These are phyloP conservation scores for Philhelius pedissequus DNA, from an alignment of 2,888 invertebrate genomes.

Conservation along the genomic window DNA sequence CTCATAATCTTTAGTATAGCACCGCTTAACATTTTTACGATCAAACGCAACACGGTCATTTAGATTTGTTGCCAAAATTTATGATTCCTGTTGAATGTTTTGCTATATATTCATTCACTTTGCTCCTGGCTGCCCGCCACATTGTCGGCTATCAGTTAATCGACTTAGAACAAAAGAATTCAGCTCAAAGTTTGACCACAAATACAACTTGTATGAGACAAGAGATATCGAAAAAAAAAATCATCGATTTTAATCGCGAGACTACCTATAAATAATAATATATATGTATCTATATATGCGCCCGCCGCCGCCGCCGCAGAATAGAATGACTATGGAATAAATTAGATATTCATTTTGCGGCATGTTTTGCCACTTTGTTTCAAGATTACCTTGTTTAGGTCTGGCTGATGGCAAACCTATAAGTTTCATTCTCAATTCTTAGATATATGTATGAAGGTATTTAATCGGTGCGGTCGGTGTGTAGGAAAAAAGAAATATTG, in stretches of 20 bases:
- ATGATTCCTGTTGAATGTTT: not conserved
- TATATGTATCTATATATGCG: too few species aligned
- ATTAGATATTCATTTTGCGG: not conserved
- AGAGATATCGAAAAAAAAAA: not conserved
- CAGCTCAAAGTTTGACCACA: slow-evolving; percentile 1
- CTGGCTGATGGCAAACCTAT: not conserved
- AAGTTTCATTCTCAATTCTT: not conserved
- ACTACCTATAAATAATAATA: slow-evolving; percentile 1
- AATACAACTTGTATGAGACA: not conserved
- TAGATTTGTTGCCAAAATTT: slow-evolving; percentile 20
- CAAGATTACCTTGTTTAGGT: not conserved
- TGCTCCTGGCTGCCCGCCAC: not conserved
- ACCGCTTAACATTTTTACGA: slow-evolving; percentile 18
- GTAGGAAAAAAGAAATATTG: not conserved
- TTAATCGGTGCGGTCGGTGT: not conserved
- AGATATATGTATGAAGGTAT: too few species aligned
- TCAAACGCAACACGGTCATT: slow-evolving; percentile 15
- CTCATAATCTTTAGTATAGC: slow-evolving; percentile 3
- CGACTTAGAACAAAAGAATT: slow-evolving; percentile 3
- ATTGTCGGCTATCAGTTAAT: not conserved
- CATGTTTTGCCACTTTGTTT: not conserved
- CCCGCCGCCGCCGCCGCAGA: not conserved
- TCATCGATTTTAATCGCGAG: slow-evolving; percentile 5
- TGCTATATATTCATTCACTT: not conserved
- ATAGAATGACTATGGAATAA: not conserved